These are phyloP conservation scores for Thripadectes ignobilis DNA, from an alignment of 2,797 vertebrate species.

Conservation along the genomic window DNA sequence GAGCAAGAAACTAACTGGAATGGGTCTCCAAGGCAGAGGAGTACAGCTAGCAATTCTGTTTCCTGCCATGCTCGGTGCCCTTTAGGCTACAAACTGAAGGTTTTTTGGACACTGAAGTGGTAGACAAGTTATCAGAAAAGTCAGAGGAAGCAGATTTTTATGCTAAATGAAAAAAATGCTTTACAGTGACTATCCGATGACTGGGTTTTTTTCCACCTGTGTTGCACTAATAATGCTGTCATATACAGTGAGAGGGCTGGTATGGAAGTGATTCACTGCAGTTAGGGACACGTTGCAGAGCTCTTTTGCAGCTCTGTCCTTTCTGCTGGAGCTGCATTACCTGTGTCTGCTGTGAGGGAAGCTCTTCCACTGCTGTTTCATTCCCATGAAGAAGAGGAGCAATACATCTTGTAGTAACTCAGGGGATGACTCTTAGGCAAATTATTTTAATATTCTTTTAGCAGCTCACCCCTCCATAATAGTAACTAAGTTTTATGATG, in stretches of 20 bases:
- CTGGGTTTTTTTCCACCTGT: neutral
- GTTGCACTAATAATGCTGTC: neutral
- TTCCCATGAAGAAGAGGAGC: neutral
- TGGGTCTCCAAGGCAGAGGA: neutral
- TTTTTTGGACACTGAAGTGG: neutral
- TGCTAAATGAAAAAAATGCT: neutral
- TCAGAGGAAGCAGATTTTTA: neutral
- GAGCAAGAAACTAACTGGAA: neutral
- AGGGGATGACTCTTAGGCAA: neutral
- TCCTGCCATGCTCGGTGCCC: neutral
- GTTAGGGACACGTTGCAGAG: neutral
- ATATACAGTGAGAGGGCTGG: neutral
- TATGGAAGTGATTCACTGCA: neutral
- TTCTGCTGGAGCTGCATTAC: neutral
- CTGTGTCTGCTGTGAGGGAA: neutral
- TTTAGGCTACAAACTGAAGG: neutral
- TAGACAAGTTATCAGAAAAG: neutral
- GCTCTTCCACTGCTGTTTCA: neutral
- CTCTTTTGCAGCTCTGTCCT: neutral
- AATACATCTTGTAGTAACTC: neutral
- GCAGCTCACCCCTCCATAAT: neutral
- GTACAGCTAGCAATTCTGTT: neutral
- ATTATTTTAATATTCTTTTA: conserved; percentile 4
- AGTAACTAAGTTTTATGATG: neutral
- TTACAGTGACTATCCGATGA: neutral